phyloP scores from a whole-genome alignment of 2,888 invertebrate genomes.

The Drosophila flavopinicola region DNA sequence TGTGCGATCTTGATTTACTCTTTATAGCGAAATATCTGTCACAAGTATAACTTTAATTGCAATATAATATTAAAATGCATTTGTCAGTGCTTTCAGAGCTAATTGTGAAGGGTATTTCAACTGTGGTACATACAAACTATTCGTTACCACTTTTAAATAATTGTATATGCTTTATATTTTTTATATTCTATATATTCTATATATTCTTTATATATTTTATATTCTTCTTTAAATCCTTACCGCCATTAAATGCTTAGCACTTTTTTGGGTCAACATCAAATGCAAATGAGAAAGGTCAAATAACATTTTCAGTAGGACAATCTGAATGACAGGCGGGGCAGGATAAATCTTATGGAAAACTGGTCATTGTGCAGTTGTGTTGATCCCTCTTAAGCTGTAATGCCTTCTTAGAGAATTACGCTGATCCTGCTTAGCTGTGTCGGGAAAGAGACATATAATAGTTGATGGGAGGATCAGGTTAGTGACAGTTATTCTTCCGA shows the following conservation, averaged over 20 bases:
- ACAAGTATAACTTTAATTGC: too few relatives aligned
- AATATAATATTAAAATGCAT: too few relatives aligned
- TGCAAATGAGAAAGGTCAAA: conserved; percentile 16
- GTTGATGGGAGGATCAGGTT: background rate
- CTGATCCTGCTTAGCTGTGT: conserved; percentile 17
- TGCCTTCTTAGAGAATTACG: conserved; percentile 9
- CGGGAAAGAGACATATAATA: background rate
- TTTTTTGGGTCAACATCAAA: background rate
- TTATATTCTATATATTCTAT: too few relatives aligned
- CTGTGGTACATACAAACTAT: too few relatives aligned
- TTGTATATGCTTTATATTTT: too few relatives aligned
- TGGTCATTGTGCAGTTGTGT: conserved; percentile 1
- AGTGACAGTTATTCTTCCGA: background rate
- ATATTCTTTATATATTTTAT: background rate
- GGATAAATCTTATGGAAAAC: background rate
- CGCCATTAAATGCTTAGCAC: background rate
- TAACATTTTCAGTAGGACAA: conserved; percentile 8
- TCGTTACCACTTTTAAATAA: too few relatives aligned
- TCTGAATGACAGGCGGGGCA: background rate
- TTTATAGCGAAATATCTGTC: too few relatives aligned
- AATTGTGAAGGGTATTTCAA: too few relatives aligned
- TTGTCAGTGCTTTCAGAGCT: too few relatives aligned
- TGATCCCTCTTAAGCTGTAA: conserved; percentile 20
- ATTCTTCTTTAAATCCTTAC: background rate
- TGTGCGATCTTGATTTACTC: too few relatives aligned